phyloP scores from a whole-genome alignment of 2,113 vertebrate genomes.

The Ardeotis arabs region DNA sequence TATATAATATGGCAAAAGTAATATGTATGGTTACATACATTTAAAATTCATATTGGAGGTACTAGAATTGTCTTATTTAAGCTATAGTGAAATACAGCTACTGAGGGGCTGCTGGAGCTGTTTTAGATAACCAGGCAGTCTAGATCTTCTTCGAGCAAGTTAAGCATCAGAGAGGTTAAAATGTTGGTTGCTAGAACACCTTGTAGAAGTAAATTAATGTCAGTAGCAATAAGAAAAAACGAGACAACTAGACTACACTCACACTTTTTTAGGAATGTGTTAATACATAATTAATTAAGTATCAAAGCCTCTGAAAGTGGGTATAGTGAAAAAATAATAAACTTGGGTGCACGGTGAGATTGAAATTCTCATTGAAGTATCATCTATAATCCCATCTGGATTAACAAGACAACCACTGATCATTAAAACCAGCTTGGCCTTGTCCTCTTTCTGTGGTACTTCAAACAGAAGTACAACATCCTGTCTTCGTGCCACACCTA shows the following conservation, averaged over 20 bases:
- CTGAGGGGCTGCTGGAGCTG: neutral
- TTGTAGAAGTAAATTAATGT: neutral
- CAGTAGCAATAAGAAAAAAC: neutral
- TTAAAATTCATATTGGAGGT: neutral
- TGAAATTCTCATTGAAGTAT: neutral
- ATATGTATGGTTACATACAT: neutral
- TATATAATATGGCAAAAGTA: neutral
- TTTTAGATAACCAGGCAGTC: neutral
- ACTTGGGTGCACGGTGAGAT: neutral
- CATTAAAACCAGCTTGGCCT: neutral
- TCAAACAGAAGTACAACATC: neutral
- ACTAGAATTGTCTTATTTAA: neutral
- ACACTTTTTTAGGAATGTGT: neutral
- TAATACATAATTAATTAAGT: neutral
- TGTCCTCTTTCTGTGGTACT: neutral
- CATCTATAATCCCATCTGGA: neutral
- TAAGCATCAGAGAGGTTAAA: neutral
- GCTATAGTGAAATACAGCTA: neutral
- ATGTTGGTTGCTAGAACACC: neutral
- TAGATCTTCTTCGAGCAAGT: neutral
- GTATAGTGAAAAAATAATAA: neutral
- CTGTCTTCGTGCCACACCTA: neutral
- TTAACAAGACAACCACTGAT: neutral
- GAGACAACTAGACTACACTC: neutral
- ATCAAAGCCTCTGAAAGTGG: neutral